Base-by-base conservation (phyloP, 37 sponge, comb jelly and placozoan species). In the Bolinopsis microptera region DNA sequence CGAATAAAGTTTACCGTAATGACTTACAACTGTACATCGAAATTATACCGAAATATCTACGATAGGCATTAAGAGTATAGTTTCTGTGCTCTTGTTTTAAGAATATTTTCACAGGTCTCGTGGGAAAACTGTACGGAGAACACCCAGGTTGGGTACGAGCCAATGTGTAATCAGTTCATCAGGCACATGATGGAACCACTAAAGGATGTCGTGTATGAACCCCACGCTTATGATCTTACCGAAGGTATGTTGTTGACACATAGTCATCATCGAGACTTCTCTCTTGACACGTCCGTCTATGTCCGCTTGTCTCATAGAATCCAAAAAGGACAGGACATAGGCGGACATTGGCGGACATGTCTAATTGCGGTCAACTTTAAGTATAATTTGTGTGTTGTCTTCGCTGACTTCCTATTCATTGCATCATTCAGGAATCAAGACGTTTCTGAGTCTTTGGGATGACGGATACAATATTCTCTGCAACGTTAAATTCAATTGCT, bases 131-230 rank as follows among this genome's bases (percentile, higher is more conserved):
- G 90, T 86, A 27, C 25, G 1, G 90, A 40, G 22, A 30, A 24
- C 5, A 40, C 90, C 27, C 90, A 86, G 26, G 90, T 86, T 86
- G 28, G 28, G 1, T 86, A 86, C 31, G n/a, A 86, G 61, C 90
- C 90, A 27, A 41, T 86, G 90, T 86, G 90, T 23, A 86, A 86
- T 38, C 25, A 39, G n/a, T 86, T 86, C 90, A 86, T 86, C 1
- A 0, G 5, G 3, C 41, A 86, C 35, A 86, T 86, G n/a, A 86
- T 86, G 90, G 61, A 86, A 26, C 40, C 40, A 22, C 90, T 86
- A n/a, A 86, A 40, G 26, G 90, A 5, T 38, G 90, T 86, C 31
- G 48, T 86, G 27, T 86, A 36, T 25, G 90, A 86, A 8, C 90
- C 90, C 2, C 41, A 40, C 16, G 90, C 48, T 34, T 26, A 86